Evolutionary conservation across 2,888 invertebrate genomes (phyloP).

Genomic region (Diaprepes abbreviatus): DNA sequence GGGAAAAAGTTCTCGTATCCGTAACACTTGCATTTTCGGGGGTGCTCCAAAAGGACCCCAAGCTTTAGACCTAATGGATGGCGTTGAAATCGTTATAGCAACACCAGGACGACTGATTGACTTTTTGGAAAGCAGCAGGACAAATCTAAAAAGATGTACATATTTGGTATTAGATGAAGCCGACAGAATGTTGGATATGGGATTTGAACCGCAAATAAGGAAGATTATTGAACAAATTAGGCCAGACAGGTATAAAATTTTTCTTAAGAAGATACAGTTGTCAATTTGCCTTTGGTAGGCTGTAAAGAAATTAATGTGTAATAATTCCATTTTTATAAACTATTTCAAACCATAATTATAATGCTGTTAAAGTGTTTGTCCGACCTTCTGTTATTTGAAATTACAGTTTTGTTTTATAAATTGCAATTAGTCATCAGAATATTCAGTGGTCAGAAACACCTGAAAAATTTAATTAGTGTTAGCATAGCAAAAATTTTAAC

Average conservation of each 20-base stretch:
- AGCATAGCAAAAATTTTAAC: too few relatives aligned
- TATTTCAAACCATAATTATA: too few relatives aligned
- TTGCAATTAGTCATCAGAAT: too few relatives aligned
- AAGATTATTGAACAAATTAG: conserved; percentile 89
- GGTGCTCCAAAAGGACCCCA: conserved; percentile 98
- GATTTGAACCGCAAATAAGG: conserved; percentile 97
- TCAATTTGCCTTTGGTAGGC: too few relatives aligned
- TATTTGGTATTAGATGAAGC: conserved; percentile 84
- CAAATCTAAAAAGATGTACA: conserved; percentile 87
- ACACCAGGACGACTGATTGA: conserved; percentile 97
- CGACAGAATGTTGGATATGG: conserved; percentile 98
- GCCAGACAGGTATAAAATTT: conserved; percentile 63
- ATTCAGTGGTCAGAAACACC: too few relatives aligned
- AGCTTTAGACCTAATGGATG: conserved; percentile 84
- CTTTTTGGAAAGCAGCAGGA: conserved; percentile 87
- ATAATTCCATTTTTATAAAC: too few relatives aligned
- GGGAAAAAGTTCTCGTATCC: conserved; percentile 87
- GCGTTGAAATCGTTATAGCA: conserved; percentile 95
- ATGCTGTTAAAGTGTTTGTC: too few relatives aligned
- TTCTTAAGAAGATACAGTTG: neutral
- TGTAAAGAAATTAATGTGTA: too few relatives aligned
- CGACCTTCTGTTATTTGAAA: too few relatives aligned
- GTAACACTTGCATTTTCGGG: conserved; percentile 96
- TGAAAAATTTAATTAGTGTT: too few relatives aligned
- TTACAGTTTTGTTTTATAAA: too few relatives aligned